A percentile compares a stretch with the other conserved stretches of the same genome.
phyloP scores from a whole-genome alignment of 1,140 invertebrate species.

The Drosophila pseudoobscura region DNA sequence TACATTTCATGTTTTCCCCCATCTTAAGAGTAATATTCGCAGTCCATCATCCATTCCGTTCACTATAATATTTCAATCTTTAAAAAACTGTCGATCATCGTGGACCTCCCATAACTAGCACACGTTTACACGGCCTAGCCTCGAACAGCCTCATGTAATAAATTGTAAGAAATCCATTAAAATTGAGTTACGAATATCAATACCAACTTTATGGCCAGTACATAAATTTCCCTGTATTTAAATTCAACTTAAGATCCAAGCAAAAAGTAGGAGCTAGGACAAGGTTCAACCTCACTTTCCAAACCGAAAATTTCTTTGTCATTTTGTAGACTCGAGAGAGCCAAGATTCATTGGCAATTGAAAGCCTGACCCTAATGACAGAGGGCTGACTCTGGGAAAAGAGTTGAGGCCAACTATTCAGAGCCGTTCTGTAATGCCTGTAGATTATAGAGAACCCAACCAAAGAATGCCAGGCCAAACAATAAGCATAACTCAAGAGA shows the following conservation, averaged over 20 bases:
- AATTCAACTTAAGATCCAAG: constrained; percentile 3
- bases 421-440: neutral
- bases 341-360: constrained; percentile 22
- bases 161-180: no score
- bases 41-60: neutral
- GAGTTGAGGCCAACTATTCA: constrained; percentile 1
- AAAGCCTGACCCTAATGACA: constrained; percentile 60
- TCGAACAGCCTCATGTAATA: neutral
- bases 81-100: constrained; percentile 11
- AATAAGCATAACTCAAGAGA: constrained; percentile 49
- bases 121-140: neutral
- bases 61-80: neutral
- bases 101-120: constrained; percentile 12
- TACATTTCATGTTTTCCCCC: no score
- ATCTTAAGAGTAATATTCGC: neutral
- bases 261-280: neutral
- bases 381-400: constrained; percentile 14
- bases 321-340: neutral
- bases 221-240: constrained; percentile 1
- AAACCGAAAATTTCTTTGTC: constrained; percentile 12
- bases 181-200: neutral
- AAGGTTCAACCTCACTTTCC: neutral
- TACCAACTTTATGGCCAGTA: neutral
- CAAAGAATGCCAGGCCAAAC: constrained; percentile 50
- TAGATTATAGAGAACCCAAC: constrained; percentile 14